Conservation (phyloP, 2,113 vertebrate species). For the Pyrgilauda ruficollis region DNA sequence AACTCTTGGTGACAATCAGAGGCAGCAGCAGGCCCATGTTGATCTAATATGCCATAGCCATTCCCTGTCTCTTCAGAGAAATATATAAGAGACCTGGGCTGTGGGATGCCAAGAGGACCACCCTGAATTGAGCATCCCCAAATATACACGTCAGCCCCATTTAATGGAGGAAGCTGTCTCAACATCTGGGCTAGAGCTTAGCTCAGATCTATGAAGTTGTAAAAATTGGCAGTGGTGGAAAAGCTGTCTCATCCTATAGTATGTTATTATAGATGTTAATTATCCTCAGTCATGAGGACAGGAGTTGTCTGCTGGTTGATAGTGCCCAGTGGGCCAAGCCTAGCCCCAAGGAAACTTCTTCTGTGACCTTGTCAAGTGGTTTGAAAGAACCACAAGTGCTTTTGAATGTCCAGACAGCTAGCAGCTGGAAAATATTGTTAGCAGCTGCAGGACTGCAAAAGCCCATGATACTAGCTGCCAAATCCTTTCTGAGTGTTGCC, state of each 20-base stretch:
- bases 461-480: neutral
- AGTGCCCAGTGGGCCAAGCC: neutral
- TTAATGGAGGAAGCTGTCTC: neutral
- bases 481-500: slow-evolving; percentile 8
- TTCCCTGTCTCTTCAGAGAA: neutral
- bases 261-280: neutral
- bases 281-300: neutral
- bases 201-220: neutral
- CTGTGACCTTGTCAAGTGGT: neutral
- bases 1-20: neutral
- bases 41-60: neutral
- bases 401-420: slow-evolving; percentile 4
- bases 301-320: neutral
- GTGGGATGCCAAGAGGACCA: neutral
- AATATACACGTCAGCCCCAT: neutral
- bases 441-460: slow-evolving; percentile 14
- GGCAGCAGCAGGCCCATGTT: neutral
- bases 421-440: slow-evolving; percentile 41
- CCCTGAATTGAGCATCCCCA: neutral
- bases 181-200: neutral
- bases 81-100: neutral
- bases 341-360: neutral
- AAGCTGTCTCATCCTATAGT: neutral
- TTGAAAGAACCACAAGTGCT: neutral
- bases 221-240: neutral